phyloP scores from a whole-genome alignment of 1,140 invertebrate species.

The Zaprionus tsacasi region DNA sequence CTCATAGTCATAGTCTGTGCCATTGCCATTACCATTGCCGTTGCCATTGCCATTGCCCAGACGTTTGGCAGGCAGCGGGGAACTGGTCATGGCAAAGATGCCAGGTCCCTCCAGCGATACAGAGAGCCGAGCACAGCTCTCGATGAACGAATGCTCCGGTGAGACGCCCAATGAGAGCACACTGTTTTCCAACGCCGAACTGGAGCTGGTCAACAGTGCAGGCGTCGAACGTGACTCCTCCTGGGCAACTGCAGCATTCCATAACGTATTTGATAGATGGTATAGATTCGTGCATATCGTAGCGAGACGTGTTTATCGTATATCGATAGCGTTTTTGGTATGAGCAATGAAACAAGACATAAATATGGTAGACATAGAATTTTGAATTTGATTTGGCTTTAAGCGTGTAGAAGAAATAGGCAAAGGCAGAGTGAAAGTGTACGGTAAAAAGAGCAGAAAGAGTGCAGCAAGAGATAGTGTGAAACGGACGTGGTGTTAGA shows the following conservation, averaged over 20 bases:
- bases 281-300: background rate
- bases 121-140: constrained; percentile 93
- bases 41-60: constrained; percentile 49
- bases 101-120: constrained; percentile 90
- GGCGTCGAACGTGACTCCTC: constrained; percentile 95
- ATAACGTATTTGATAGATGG: background rate
- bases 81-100: constrained; percentile 79
- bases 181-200: constrained; percentile 85
- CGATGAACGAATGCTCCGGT: constrained; percentile 92
- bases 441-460: background rate
- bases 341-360: constrained; percentile 54
- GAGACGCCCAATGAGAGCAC: constrained; percentile 90
- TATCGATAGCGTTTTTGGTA: constrained; percentile 35
- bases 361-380: constrained; percentile 44
- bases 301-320: constrained; percentile 7
- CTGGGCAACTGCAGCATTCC: constrained; percentile 83
- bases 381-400: constrained; percentile 15
- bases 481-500: background rate
- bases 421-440: constrained; percentile 19
- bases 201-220: constrained; percentile 89
- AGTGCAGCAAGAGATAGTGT: constrained; percentile 1
- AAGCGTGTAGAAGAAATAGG: constrained; percentile 24
- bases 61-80: constrained; percentile 69
- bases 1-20: constrained; percentile 74
- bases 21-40: constrained; percentile 54